Evolutionary conservation across 2,888 invertebrate species (phyloP).

Genomic region (Orgyia antiqua): DNA sequence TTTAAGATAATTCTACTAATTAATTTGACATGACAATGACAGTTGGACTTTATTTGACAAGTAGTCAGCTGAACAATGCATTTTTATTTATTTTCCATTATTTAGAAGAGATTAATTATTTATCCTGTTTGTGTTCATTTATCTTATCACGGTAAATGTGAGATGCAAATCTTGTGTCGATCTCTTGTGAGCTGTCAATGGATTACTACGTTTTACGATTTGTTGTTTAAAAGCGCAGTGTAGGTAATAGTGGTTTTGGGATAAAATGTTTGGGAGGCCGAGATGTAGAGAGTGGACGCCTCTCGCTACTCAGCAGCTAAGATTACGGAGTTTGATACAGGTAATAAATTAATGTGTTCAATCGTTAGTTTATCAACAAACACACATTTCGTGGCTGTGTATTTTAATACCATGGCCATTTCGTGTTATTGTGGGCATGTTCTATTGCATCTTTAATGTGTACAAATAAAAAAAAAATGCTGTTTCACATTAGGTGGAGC

Average conservation of each 20-base stretch:
- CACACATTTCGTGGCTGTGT: conserved; percentile 21
- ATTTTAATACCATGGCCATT: background rate
- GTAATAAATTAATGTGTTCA: conserved; percentile 65
- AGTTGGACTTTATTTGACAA: too few relatives aligned
- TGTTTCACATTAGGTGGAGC: too few relatives aligned
- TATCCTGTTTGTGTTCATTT: conserved; percentile 4
- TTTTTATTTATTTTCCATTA: conserved; percentile 39
- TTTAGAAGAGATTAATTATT: conserved; percentile 11
- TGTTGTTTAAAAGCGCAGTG: conserved; percentile 15
- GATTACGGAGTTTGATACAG: conserved; percentile 88
- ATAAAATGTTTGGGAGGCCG: conserved; percentile 80
- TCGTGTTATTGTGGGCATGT: background rate
- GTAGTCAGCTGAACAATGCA: conserved; percentile 48
- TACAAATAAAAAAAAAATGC: too few relatives aligned
- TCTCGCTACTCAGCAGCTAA: conserved; percentile 89
- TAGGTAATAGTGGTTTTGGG: too few relatives aligned
- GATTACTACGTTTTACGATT: conserved; percentile 17
- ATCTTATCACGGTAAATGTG: conserved; percentile 7
- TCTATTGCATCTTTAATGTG: too few relatives aligned
- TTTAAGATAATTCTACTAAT: too few relatives aligned
- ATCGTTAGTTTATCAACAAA: conserved; percentile 47
- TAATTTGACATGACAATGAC: too few relatives aligned
- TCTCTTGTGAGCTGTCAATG: conserved; percentile 7
- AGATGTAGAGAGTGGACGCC: conserved; percentile 89
- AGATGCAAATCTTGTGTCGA: conserved; percentile 4